A percentile compares a stretch with the other conserved stretches of the same genome.
phyloP scores from a whole-genome alignment of 2,888 invertebrate genomes.

The Rambutsinella grinnellia region DNA sequence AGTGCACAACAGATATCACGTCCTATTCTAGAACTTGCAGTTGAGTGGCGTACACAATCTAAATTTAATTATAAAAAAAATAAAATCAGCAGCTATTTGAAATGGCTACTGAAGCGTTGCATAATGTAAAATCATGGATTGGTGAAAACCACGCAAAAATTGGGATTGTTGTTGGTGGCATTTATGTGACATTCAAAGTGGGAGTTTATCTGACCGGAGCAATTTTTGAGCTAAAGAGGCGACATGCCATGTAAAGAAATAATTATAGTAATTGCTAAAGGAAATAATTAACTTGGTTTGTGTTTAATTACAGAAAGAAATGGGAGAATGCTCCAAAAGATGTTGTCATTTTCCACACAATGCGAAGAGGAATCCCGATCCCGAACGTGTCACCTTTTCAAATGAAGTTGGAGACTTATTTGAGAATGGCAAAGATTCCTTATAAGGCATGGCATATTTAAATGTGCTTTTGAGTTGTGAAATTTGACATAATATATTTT shows the following conservation, averaged over 20 bases:
- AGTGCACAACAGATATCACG: too few species aligned
- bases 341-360: slow-evolving; percentile 47
- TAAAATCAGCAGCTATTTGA: neutral
- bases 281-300: neutral
- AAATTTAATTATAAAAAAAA: too few species aligned
- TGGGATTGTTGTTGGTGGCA: slow-evolving; percentile 1
- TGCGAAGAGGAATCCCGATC: slow-evolving; percentile 34
- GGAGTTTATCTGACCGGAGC: slow-evolving; percentile 1
- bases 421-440: slow-evolving; percentile 51
- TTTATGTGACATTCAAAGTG: neutral
- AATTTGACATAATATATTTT: neutral
- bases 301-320: slow-evolving; percentile 31
- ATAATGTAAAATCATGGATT: slow-evolving; percentile 12
- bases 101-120: neutral
- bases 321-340: slow-evolving; percentile 50
- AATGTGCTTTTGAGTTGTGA: neutral
- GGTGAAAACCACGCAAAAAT: slow-evolving; percentile 29
- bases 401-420: slow-evolving; percentile 55
- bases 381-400: slow-evolving; percentile 53
- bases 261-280: neutral
- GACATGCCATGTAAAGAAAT: slow-evolving; percentile 4
- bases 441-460: slow-evolving; percentile 36
- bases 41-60: too few species aligned
- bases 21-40: too few species aligned
- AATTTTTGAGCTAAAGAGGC: neutral